phyloP scores from a whole-genome alignment of 2,113 vertebrate species.

The Anarhynchus alexandrinus region DNA sequence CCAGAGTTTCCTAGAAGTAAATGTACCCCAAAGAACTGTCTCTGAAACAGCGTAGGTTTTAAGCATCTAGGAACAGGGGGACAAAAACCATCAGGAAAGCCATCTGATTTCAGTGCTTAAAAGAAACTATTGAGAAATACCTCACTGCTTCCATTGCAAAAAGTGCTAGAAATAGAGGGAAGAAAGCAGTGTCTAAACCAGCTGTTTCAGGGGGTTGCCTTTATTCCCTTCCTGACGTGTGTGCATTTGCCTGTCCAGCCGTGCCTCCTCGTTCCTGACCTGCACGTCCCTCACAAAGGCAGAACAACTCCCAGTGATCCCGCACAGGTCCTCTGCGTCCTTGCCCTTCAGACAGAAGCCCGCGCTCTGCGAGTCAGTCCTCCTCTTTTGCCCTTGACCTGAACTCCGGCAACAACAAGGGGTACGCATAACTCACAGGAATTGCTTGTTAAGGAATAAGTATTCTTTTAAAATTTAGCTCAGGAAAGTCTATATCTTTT shows the following conservation, averaged over 20 bases:
- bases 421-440: too few species aligned
- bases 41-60: background rate
- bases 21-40: background rate
- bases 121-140: background rate
- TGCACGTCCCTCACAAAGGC: background rate
- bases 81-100: background rate
- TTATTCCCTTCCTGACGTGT: background rate
- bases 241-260: too few species aligned
- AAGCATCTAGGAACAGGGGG: accelerated
- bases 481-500: background rate
- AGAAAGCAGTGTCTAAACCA: background rate
- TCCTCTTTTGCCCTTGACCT: background rate
- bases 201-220: background rate
- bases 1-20: background rate
- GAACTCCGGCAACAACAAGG: background rate
- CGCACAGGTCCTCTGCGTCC: background rate
- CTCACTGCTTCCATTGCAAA: background rate
- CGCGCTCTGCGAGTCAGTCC: background rate
- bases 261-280: too few species aligned
- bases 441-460: background rate
- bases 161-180: background rate
- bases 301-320: background rate
- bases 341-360: background rate
- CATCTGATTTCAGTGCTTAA: background rate
- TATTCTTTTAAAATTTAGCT: background rate